phyloP scores from a whole-genome alignment of 2,797 vertebrate species.

The Arrhamphus sclerolepis region DNA sequence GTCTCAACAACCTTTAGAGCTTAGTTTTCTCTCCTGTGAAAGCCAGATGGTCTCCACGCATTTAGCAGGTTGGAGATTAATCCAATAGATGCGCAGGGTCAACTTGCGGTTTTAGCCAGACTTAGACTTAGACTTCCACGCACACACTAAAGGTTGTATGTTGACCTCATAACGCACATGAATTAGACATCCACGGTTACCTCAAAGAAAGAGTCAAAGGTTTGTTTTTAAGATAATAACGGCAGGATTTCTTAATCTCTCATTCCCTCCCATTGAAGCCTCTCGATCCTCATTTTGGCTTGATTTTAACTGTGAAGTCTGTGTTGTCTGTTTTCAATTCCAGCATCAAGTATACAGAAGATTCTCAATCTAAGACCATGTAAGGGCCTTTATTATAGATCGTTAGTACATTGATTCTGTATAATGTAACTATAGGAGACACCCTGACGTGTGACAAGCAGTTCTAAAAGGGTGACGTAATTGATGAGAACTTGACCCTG shows the following conservation, averaged over 20 bases:
- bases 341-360: too few relatives aligned
- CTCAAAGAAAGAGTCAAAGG: too few relatives aligned
- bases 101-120: background rate
- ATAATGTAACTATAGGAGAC: background rate
- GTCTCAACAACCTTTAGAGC: slow-evolving; percentile 19
- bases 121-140: background rate
- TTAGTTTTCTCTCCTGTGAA: slow-evolving; percentile 33
- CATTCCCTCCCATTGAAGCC: too few relatives aligned
- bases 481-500: slow-evolving; percentile 16
- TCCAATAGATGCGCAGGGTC: slow-evolving; percentile 37
- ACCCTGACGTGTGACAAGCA: slow-evolving; percentile 14
- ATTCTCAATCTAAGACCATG: too few relatives aligned
- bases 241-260: too few relatives aligned
- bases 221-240: too few relatives aligned
- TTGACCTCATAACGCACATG: slow-evolving; percentile 10
- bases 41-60: slow-evolving; percentile 50
- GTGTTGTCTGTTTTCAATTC: too few relatives aligned
- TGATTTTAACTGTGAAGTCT: too few relatives aligned
- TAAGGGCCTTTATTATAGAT: too few relatives aligned
- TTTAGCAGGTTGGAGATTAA: slow-evolving; percentile 60
- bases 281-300: too few relatives aligned
- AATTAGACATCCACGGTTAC: background rate
- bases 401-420: background rate
- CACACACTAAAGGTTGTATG: background rate
- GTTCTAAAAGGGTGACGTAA: slow-evolving; percentile 42